A percentile compares a stretch with the other conserved stretches of the same genome.
phyloP scores from a whole-genome alignment of 1,140 invertebrate genomes.

The Apis cerana region DNA sequence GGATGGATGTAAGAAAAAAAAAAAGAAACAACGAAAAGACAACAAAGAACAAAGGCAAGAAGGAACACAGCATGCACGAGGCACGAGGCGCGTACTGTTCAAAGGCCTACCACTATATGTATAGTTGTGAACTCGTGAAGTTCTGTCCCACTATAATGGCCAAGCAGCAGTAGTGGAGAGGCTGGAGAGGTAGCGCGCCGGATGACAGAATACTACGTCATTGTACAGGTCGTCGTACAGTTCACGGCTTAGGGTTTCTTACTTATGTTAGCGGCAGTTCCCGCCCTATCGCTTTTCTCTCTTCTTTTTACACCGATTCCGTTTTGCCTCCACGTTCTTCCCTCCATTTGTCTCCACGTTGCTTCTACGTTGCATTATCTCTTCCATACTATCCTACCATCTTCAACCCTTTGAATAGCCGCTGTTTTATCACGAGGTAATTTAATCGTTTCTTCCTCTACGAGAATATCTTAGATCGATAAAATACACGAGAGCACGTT shows the following conservation, averaged over 20 bases:
- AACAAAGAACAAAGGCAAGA: constrained; percentile 32
- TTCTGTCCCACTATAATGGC: constrained; percentile 64
- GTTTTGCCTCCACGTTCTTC: constrained; percentile 43
- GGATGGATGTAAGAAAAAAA: not conserved
- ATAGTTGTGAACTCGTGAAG: constrained; percentile 64
- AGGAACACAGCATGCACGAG: constrained; percentile 27
- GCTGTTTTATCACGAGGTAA: not conserved
- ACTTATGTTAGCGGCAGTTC: constrained; percentile 50
- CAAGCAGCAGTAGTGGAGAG: constrained; percentile 56
- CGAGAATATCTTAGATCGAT: not conserved
- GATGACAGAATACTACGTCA: constrained; percentile 70
- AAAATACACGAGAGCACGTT: no score
- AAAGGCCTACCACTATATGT: constrained; percentile 62
- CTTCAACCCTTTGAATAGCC: not conserved
- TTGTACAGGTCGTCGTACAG: constrained; percentile 50
- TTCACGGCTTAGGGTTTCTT: constrained; percentile 58
- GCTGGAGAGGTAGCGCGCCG: constrained; percentile 60
- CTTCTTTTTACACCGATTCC: constrained; percentile 5
- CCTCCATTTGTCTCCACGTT: constrained; percentile 25
- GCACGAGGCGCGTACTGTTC: constrained; percentile 55
- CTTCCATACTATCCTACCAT: not conserved
- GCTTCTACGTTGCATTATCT: not conserved
- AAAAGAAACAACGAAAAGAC: constrained; percentile 1
- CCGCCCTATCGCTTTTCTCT: constrained; percentile 1
- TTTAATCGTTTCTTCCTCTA: not conserved